Base-by-base conservation (phyloP, 2,113 vertebrate species). In the Tenrec ecaudatus region DNA sequence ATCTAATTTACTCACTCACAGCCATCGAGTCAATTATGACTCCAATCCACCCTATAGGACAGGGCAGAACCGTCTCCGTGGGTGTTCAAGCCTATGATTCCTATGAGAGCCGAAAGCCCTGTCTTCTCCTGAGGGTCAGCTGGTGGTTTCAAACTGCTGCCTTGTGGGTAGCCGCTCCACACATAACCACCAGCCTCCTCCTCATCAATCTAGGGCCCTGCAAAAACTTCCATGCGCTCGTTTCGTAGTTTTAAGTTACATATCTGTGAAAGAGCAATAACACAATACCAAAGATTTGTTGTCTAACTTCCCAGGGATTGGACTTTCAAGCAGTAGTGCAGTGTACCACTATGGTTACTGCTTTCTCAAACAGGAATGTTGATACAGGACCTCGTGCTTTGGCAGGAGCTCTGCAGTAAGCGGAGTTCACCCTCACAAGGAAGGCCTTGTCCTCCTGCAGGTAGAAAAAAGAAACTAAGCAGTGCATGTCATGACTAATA, bases 171-270 rank as follows among this genome's bases (percentile, higher is more conserved):
- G 40, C 40, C 7, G 40, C 47, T 10, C 47, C 47, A 53, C 47
- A 10, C 9, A 10, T 12, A 1, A 53, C 9, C 47, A 3, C 47
- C 47, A 53, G 47, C 47, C 47, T 53, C 47, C 5, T 53, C 47
- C 9, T 2, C 47, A 53, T 8, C 4, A 53, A 66, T 53, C 19
- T 82, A 78, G 76, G 31, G 2, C 3, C 7, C 69, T 2, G 3
- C 78, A 57, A 86, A 88, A 86, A 29, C 43, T 91, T 33, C n/a
- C 17, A 71, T 19, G 17, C 69, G 33, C 17, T 19, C 25, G 82
- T 86, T 62, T 62, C 4, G 60, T 53, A 83, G 23, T 11, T 93
- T 86, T 29, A 92, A 87, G 2, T 66, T 81, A 86, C 17, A 91
- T 47, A 94, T 84, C 1, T 60, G 33, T 69, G 66, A 69, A 69